Evolutionary conservation across 2,113 vertebrate genomes (phyloP).

Genomic region (Heliornis fulica): DNA sequence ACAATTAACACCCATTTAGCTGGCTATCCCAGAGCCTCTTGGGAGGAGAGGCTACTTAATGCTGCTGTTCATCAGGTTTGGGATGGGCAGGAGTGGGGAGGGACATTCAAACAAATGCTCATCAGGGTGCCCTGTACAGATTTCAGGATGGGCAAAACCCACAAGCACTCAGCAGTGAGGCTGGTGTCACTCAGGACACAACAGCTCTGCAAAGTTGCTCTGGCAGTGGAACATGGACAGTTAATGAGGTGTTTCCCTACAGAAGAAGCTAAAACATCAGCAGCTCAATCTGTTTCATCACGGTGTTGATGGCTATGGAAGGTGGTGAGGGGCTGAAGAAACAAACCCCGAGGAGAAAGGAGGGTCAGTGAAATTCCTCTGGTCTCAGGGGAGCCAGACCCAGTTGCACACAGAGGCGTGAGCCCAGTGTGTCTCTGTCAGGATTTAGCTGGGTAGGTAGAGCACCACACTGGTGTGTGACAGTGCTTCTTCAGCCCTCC

Average conservation of each 20-base stretch:
- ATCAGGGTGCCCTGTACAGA: not conserved
- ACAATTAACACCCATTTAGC: not conserved
- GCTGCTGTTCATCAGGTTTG: not conserved
- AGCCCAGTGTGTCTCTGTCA: not conserved
- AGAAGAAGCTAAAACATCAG: not conserved
- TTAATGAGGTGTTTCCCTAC: not conserved
- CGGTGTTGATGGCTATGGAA: not conserved
- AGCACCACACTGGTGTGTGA: not conserved
- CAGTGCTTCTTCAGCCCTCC: not conserved
- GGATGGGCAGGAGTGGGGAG: not conserved
- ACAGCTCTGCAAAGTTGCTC: not conserved
- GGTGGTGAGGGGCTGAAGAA: not conserved
- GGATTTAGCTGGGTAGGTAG: not conserved
- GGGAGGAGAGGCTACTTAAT: not conserved
- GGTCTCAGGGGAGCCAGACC: not conserved
- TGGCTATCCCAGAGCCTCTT: not conserved
- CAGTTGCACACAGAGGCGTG: not conserved
- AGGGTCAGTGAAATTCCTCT: not conserved
- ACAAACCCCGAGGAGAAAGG: not conserved
- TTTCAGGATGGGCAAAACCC: not conserved
- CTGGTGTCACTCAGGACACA: not conserved
- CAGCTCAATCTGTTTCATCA: not conserved
- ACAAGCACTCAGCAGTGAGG: not conserved
- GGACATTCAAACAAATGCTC: not conserved
- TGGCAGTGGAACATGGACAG: not conserved